Evolutionary conservation across 2,113 vertebrate genomes (phyloP).

Genomic region (Ursus arctos): DNA sequence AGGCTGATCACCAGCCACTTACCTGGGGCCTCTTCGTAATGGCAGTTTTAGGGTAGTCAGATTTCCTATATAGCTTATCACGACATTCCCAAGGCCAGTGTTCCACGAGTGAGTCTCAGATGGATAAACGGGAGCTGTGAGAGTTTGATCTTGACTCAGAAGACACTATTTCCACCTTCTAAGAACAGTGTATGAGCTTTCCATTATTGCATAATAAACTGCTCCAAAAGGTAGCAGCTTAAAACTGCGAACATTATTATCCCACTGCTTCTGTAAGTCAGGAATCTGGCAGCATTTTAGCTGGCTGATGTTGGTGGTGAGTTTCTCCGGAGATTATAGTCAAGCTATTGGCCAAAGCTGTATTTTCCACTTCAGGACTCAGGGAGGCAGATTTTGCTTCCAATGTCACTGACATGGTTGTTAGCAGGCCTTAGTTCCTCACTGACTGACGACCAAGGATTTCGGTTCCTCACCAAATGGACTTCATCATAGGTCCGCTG

Average conservation of each 20-base stretch:
- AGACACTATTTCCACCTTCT: not conserved
- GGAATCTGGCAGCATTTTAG: not conserved
- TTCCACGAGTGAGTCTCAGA: not conserved
- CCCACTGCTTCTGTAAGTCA: not conserved
- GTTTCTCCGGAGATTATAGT: not conserved
- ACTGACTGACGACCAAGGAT: not conserved
- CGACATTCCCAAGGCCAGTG: not conserved
- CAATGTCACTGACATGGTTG: not conserved
- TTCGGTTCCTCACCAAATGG: not conserved
- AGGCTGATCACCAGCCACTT: not conserved
- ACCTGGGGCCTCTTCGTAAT: no score
- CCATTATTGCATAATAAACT: not conserved
- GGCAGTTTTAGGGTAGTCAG: not conserved
- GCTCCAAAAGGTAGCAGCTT: not conserved
- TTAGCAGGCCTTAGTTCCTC: not conserved
- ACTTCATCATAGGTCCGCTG: not conserved
- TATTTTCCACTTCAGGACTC: not conserved
- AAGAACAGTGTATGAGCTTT: not conserved
- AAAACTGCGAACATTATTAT: not conserved
- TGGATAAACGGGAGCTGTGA: not conserved
- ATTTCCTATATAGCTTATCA: not conserved
- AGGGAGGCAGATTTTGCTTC: not conserved
- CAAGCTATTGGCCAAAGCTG: not conserved
- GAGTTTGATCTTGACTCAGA: not conserved
- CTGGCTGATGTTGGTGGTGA: not conserved